Percentiles rank a stretch among this genome's conserved stretches.
These are phyloP conservation scores for Gymnorhina tibicen DNA, from an alignment of 2,113 vertebrate species.

Conservation along the genomic window DNA sequence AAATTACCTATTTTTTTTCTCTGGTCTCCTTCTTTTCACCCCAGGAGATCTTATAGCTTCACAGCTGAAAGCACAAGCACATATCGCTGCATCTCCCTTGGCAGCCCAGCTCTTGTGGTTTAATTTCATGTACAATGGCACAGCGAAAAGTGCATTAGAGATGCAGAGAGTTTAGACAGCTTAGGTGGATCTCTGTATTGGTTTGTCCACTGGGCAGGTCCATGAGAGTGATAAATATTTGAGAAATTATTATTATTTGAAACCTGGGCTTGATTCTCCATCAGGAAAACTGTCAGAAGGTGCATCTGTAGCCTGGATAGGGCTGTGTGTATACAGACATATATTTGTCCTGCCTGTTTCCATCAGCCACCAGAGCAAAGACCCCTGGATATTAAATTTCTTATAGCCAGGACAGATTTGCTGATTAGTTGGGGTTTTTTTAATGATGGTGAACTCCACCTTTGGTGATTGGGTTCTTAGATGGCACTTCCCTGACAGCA, in stretches of 20 bases:
- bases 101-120: neutral
- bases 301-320: neutral
- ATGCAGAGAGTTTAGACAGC: neutral
- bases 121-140: neutral
- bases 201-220: neutral
- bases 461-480: neutral
- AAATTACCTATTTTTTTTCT: neutral
- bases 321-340: fast-evolving
- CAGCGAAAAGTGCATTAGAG: neutral
- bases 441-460: neutral
- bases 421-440: neutral
- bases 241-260: neutral
- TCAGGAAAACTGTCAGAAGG: neutral
- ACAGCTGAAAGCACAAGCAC: conserved; percentile 4
- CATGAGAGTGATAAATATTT: neutral
- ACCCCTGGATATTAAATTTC: neutral
- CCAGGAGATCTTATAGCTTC: neutral
- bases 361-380: neutral
- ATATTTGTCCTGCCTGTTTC: neutral
- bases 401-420: neutral
- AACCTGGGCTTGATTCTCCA: neutral
- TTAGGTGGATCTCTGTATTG: neutral
- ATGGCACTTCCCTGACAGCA: neutral
- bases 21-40: neutral
- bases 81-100: neutral